Conservation (phyloP, 2,888 invertebrate genomes). For the Antheraea yamamai region DNA sequence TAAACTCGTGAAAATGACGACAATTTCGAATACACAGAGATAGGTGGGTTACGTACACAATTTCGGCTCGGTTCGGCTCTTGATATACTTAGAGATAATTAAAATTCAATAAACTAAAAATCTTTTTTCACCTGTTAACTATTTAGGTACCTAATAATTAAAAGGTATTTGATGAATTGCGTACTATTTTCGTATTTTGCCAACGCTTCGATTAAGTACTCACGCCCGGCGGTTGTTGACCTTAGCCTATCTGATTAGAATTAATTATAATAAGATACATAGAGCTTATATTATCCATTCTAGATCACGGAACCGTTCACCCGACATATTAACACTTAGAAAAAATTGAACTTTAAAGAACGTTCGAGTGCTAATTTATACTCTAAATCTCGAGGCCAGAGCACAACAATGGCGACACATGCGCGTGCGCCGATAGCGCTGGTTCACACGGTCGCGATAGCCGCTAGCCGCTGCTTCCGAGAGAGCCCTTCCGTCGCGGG, state of each 20-base stretch:
- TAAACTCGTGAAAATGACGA: no score
- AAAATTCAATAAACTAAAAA: no score
- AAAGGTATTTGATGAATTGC: neutral
- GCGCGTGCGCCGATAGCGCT: conserved; percentile 37
- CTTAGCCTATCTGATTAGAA: neutral
- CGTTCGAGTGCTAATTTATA: neutral
- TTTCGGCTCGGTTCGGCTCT: no score
- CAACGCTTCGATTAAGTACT: neutral
- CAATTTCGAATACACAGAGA: no score
- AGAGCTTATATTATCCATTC: conserved; percentile 17
- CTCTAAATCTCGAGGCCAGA: conserved; percentile 17
- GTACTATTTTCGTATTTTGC: neutral
- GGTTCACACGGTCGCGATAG: conserved; percentile 66
- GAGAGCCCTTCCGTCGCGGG: conserved; percentile 55
- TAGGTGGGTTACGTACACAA: no score
- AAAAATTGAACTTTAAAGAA: conserved; percentile 27
- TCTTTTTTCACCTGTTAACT: neutral
- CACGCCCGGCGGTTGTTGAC: neutral
- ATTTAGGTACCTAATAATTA: neutral
- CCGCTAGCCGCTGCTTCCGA: conserved; percentile 52
- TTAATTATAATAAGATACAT: conserved; percentile 7
- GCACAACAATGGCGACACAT: conserved; percentile 17
- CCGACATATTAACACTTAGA: conserved; percentile 6
- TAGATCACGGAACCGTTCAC: conserved; percentile 22
- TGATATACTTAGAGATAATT: no score